A percentile compares a stretch with the other conserved stretches of the same genome.
Evolutionary conservation across 2,113 vertebrate species (phyloP).

Genomic region (Rattus norvegicus): DNA sequence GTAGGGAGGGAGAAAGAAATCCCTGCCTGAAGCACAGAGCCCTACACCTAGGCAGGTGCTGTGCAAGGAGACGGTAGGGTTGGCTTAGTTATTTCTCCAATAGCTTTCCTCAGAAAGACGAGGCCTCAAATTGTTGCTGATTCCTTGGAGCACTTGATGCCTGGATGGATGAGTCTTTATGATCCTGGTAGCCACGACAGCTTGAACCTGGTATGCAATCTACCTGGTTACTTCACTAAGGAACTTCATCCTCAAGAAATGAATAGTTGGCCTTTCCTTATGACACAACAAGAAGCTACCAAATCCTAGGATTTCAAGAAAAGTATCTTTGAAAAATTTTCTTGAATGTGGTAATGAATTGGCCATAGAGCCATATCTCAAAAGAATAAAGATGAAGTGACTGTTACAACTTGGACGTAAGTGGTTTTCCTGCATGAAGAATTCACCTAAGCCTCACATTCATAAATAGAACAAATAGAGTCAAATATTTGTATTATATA

Average conservation of each 20-base stretch:
- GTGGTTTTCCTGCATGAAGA: neutral
- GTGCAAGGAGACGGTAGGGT: neutral
- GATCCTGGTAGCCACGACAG: neutral
- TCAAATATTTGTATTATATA: neutral
- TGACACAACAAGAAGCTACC: neutral
- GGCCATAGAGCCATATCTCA: neutral
- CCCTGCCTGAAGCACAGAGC: neutral
- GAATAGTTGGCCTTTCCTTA: slow-evolving; percentile 7
- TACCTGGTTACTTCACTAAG: neutral
- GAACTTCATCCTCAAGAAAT: neutral
- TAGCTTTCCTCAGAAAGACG: neutral
- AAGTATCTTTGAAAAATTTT: neutral
- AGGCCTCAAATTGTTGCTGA: neutral
- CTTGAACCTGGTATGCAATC: neutral
- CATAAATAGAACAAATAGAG: neutral
- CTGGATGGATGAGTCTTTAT: neutral
- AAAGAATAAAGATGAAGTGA: neutral
- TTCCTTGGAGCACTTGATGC: neutral
- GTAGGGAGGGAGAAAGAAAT: neutral
- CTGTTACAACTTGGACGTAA: neutral
- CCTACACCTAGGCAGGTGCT: neutral
- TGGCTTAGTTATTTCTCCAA: neutral
- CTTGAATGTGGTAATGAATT: neutral
- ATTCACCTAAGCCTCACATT: neutral
- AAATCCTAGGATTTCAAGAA: neutral